These are phyloP conservation scores for Tenthredo livida DNA, from an alignment of 2,888 invertebrate genomes.

Conservation along the genomic window DNA sequence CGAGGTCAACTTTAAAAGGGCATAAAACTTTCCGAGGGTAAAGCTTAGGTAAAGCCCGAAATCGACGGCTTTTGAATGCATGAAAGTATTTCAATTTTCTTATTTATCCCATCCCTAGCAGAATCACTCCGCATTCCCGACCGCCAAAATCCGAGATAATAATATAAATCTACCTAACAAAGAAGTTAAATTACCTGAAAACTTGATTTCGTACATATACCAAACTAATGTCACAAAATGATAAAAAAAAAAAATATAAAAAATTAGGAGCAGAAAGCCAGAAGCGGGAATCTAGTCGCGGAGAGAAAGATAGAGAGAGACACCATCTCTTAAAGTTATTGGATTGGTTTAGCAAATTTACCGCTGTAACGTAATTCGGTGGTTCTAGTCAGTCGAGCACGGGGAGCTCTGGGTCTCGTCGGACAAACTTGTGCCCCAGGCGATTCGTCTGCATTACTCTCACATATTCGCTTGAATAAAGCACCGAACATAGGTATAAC, in stretches of 20 bases:
- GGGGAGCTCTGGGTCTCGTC: background rate
- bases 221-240: background rate
- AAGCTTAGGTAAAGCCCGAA: background rate
- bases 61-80: slow-evolving; percentile 7
- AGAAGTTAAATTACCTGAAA: background rate
- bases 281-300: slow-evolving; percentile 5
- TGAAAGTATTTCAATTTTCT: slow-evolving; percentile 20
- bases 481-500: background rate
- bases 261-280: background rate
- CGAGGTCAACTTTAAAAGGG: slow-evolving; percentile 29
- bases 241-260: too few relatives aligned
- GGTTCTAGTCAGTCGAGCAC: slow-evolving; percentile 28
- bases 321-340: slow-evolving; percentile 1
- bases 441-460: slow-evolving; percentile 8
- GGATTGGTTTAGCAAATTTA: slow-evolving; percentile 25
- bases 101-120: background rate
- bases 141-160: background rate
- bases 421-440: slow-evolving; percentile 17
- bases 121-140: background rate
- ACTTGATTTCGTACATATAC: background rate
- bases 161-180: slow-evolving; percentile 13
- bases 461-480: slow-evolving; percentile 12
- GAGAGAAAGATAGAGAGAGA: background rate
- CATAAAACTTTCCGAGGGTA: background rate
- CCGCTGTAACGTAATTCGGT: slow-evolving; percentile 17